Base-by-base conservation (phyloP, 2,797 vertebrate species). In the Chrysolophus pictus region DNA sequence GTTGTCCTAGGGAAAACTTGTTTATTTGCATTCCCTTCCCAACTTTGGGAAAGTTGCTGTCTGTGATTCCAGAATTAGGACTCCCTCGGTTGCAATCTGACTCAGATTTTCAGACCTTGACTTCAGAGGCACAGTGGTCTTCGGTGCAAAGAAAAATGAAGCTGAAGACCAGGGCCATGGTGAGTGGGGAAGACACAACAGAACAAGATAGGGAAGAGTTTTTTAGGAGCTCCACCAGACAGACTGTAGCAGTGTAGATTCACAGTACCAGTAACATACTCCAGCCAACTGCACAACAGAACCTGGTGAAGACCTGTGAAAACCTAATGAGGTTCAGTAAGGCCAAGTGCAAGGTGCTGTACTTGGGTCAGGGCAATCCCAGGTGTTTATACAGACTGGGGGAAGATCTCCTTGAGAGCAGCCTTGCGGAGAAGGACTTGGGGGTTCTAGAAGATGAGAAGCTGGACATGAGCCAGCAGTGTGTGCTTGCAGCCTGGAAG, bases 1-100 rank as follows among this genome's bases (percentile, higher is more conserved):
- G 19, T 16, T 9, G 11, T 7, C 10, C 3, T 21, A 58, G 28
- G 0, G 0, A 10, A 21, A 74, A 7, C 0, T 14, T 33, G 14
- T 56, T 62, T 0, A 5, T 37, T 14, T 14, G 62, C 21, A 26
- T 28, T 29, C 11, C 47, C 23, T 41, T 39, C 58, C 58, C 37
- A 16, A 23, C 28, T 14, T 4, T 8, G 24, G 78, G 47, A 55
- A 55, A 60, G 31, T 14, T 47, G 28, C 35, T 39, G 4, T 24
- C 42, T 39, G 33, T 1, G 0, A 31, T 29, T 31, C 51, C 41
- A 23, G 17, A 65, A 60, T 42, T 33, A 29, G 19, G 19, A 46
- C 14, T 69, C 37, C 33, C 46, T 33, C 19, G 60, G 2, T 7
- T 24, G 65, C 28, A 44, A 65, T 19, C 24, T 13, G 53, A 18